These are phyloP conservation scores for Montipora cactus DNA, from an alignment of 64 coral and sea anemone species.

Conservation along the genomic window DNA sequence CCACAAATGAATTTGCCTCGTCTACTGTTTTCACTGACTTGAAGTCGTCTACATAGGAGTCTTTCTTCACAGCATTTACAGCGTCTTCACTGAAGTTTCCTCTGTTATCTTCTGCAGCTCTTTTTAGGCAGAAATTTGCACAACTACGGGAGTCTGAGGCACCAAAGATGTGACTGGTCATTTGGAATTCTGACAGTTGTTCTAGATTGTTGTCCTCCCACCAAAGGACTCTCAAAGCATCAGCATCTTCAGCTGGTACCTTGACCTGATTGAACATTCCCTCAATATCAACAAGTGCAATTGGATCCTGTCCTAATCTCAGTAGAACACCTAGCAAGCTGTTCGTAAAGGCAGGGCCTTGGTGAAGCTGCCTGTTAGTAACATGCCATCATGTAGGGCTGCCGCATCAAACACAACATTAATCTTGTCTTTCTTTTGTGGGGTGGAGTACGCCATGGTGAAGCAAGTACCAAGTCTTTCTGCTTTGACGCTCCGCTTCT, in stretches of 20 bases:
- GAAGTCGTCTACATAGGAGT: conserved; percentile 73
- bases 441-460: no score
- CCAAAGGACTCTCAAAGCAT: conserved; percentile 73
- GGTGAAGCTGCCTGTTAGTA: conserved; percentile 46
- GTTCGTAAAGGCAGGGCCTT: conserved; percentile 70
- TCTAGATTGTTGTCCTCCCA: conserved; percentile 63
- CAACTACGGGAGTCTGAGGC: conserved; percentile 64
- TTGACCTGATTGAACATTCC: conserved; percentile 74
- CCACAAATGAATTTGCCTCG: not conserved
- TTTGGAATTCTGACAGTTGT: conserved; percentile 51
- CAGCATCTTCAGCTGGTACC: conserved; percentile 49
- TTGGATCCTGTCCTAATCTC: conserved; percentile 58
- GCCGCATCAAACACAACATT: conserved; percentile 24
- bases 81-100: conserved; percentile 20
- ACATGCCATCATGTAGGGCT: not conserved
- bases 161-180: conserved; percentile 81
- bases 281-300: conserved; percentile 70
- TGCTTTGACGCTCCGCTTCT: no score
- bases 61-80: conserved; percentile 40
- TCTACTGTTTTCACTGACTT: conserved; percentile 51
- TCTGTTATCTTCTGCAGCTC: conserved; percentile 29
- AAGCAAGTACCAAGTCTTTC: no score
- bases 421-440: no score
- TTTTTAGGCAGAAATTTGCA: conserved; percentile 60
- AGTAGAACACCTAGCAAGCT: conserved; percentile 67